These are phyloP conservation scores for Takifugu bimaculatus DNA, from an alignment of 2,113 vertebrate species.

Conservation along the genomic window DNA sequence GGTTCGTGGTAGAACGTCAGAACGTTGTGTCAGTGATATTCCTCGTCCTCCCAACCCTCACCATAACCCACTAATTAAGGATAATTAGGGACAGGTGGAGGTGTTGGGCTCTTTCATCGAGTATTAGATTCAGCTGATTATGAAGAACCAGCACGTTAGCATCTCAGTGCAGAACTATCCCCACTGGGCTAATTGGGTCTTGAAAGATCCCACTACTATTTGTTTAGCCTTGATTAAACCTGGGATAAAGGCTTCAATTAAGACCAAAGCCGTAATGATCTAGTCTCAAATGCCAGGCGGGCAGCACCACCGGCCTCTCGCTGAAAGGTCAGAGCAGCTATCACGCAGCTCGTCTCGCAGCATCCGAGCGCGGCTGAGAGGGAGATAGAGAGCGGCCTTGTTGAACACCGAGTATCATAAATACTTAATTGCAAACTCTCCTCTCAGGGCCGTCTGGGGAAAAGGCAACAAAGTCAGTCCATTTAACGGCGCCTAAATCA, in stretches of 20 bases:
- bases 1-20: constrained; percentile 32
- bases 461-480: constrained; percentile 67
- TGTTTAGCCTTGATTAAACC: constrained; percentile 69
- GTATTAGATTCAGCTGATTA: constrained; percentile 62
- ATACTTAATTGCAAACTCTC: constrained; percentile 66
- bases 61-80: constrained; percentile 62
- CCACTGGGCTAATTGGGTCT: constrained; percentile 58
- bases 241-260: constrained; percentile 68
- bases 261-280: constrained; percentile 64
- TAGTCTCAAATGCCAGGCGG: constrained; percentile 58
- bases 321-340: constrained; percentile 47
- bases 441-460: constrained; percentile 54
- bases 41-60: constrained; percentile 13
- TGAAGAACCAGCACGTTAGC: constrained; percentile 44
- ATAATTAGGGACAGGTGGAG: constrained; percentile 60
- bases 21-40: constrained; percentile 44
- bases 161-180: constrained; percentile 38
- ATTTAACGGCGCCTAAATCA: constrained; percentile 67
- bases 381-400: constrained; percentile 36
- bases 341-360: constrained; percentile 23
- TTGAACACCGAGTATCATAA: constrained; percentile 60
- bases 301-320: constrained; percentile 46
- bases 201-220: constrained; percentile 61
- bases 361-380: constrained; percentile 8
- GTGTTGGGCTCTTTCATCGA: constrained; percentile 55